Conservation (phyloP, 2,113 vertebrate species). For the Crotalus tigris region DNA sequence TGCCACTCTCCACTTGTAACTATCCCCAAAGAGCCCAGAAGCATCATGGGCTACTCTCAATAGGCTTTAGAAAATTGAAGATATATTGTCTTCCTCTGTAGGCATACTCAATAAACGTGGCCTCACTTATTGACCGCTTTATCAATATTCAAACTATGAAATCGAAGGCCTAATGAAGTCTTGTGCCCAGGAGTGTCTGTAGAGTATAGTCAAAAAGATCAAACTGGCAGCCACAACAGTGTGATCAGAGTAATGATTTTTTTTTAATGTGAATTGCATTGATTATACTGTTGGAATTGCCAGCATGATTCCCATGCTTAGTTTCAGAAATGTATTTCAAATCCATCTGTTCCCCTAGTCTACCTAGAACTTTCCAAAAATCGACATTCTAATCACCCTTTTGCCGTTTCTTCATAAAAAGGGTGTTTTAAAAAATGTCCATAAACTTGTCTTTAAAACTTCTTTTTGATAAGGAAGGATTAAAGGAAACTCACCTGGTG, state of each 20-base stretch:
- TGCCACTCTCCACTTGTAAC: not conserved
- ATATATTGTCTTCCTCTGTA: not conserved
- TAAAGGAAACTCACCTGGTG: not conserved
- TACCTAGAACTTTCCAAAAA: not conserved
- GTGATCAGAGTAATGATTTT: not conserved
- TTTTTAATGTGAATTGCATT: not conserved
- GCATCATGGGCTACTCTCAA: not conserved
- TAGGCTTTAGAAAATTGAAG: not conserved
- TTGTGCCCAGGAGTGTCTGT: not conserved
- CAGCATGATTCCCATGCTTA: not conserved
- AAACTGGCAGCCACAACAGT: not conserved
- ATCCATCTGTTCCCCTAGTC: not conserved
- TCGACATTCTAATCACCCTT: not conserved
- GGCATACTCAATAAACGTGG: too few relatives aligned
- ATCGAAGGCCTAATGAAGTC: not conserved
- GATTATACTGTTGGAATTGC: not conserved
- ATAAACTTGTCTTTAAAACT: not conserved
- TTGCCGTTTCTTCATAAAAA: not conserved
- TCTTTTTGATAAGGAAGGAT: not conserved
- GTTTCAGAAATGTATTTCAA: not conserved
- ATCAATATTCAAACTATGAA: not conserved
- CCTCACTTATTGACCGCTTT: not conserved
- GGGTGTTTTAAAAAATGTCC: not conserved
- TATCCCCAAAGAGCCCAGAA: not conserved
- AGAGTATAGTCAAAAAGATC: not conserved